Evolutionary conservation across 2,797 vertebrate genomes (phyloP).

Genomic region (Gymnoscopelus braueri): DNA sequence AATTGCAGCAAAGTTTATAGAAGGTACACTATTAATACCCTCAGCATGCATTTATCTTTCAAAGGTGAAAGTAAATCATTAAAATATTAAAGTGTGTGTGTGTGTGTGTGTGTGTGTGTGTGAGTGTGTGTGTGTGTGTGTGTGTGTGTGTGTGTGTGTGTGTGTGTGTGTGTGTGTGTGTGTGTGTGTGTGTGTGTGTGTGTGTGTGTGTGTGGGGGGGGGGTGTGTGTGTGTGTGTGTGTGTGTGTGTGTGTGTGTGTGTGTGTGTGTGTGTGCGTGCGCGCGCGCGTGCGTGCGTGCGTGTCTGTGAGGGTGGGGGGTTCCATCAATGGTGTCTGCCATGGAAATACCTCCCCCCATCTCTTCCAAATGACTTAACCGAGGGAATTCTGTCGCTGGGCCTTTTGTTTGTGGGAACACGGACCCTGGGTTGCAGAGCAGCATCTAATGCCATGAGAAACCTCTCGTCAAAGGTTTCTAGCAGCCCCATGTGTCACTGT

Average conservation of each 20-base stretch:
- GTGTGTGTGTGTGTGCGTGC: neutral
- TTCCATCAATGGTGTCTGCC: neutral
- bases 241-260: slow-evolving; percentile 11
- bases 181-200: slow-evolving; percentile 9
- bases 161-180: neutral
- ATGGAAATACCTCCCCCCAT: neutral
- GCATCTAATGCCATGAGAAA: slow-evolving; percentile 11
- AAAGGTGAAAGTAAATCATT: neutral
- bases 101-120: slow-evolving; percentile 13
- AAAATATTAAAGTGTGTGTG: neutral
- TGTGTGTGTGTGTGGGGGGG: slow-evolving; percentile 5
- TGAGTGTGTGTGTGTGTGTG: neutral
- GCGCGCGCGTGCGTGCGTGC: neutral
- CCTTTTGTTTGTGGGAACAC: slow-evolving; percentile 17
- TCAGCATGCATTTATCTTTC: neutral
- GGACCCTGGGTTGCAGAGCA: slow-evolving; percentile 14
- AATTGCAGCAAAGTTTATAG: too few relatives aligned
- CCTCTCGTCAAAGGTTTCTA: neutral
- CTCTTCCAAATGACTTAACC: slow-evolving; percentile 24
- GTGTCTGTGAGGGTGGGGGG: too few relatives aligned
- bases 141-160: neutral
- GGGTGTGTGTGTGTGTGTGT: slow-evolving; percentile 2
- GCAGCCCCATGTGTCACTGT: too few relatives aligned
- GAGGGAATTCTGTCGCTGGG: slow-evolving; percentile 6
- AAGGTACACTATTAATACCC: neutral